Conservation (phyloP, 2,113 vertebrate genomes). For the Gasterosteus nipponicus region DNA sequence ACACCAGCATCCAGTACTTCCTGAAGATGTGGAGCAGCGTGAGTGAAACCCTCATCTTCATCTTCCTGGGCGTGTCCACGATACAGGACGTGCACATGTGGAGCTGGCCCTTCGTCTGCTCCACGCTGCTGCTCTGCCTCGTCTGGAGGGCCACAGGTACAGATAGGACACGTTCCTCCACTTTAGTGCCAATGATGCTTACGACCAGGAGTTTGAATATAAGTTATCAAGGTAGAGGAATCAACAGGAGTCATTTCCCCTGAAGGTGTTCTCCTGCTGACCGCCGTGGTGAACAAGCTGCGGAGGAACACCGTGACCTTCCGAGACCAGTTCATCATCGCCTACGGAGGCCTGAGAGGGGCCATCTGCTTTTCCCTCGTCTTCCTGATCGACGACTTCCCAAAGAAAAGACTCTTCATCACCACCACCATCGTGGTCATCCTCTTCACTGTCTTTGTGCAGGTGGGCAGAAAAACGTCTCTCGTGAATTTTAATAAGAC, state of each 20-base stretch:
- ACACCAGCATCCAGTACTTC: conserved; percentile 87
- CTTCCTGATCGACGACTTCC: conserved; percentile 86
- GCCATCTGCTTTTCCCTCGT: conserved; percentile 89
- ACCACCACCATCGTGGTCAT: conserved; percentile 87
- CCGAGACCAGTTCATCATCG: conserved; percentile 88
- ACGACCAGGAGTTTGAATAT: not conserved
- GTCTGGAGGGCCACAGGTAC: conserved; percentile 84
- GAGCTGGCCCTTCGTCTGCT: conserved; percentile 86
- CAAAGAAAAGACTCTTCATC: conserved; percentile 87
- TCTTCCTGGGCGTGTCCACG: conserved; percentile 87
- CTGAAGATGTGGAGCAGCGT: conserved; percentile 90
- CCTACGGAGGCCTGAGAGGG: conserved; percentile 84
- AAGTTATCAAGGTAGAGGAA: not conserved
- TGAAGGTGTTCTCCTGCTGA: conserved; percentile 85
- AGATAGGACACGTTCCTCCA: not conserved
- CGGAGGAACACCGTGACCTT: conserved; percentile 82
- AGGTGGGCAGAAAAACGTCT: conserved; percentile 67
- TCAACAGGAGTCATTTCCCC: not conserved
- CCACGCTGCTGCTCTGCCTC: conserved; percentile 85
- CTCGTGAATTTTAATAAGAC: not conserved
- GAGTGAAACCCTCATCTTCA: conserved; percentile 87
- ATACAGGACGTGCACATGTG: conserved; percentile 86
- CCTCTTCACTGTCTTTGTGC: conserved; percentile 87
- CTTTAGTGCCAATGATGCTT: not conserved
- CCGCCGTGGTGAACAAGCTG: conserved; percentile 85